Base-by-base conservation (phyloP, 2,797 vertebrate species). In the Falco naumanni region DNA sequence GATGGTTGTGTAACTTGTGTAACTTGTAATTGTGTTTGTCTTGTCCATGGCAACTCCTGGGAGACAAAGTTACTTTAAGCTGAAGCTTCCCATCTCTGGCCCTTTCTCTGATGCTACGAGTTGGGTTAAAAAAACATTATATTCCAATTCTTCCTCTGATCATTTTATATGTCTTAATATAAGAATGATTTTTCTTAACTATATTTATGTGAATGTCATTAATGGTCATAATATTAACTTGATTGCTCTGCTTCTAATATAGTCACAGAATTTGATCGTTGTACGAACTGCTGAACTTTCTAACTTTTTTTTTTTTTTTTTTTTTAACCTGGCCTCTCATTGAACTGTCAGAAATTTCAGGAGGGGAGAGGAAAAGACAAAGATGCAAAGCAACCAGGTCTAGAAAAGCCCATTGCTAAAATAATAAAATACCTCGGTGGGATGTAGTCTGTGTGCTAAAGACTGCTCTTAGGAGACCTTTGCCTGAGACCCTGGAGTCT, bases 371-470 rank as follows among this genome's bases (percentile, higher is more conserved):
- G 18, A 88, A 66, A 79, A 93, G 24, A 8, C 63, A 61, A 77
- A 65, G 51, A 33, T 75, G 22, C 33, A 80, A 91, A 63, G 22
- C 4, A 59, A 57, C 16, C 53, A 34, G 10, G 15, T 84, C 74
- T 25, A 81, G 78, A 90, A 91, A 33, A 91, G 20, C 29, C 26
- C 16, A 19, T 47, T 96, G 56, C 19, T 94, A 96, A 95, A 91
- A 84, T 59, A 93, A 85, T 37, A 94, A 75, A 93, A 75, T 72
- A 29, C 16, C 15, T 63, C 45, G 15, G 21, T 61, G 76, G 21
- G 22, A 83, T 70, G 34, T 90, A 83, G 16, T 68, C 56, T 54
- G 26, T 59, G 72, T 54, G 26, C 19, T 94, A 18, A 71, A 91
- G 63, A 16, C 11, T 50, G 21, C 20, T 70, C 37, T 88, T 84